A percentile compares a stretch with the other conserved stretches of the same genome.
These are phyloP conservation scores for Ornithoptera priamus DNA, from an alignment of 2,888 invertebrate species.

Conservation along the genomic window DNA sequence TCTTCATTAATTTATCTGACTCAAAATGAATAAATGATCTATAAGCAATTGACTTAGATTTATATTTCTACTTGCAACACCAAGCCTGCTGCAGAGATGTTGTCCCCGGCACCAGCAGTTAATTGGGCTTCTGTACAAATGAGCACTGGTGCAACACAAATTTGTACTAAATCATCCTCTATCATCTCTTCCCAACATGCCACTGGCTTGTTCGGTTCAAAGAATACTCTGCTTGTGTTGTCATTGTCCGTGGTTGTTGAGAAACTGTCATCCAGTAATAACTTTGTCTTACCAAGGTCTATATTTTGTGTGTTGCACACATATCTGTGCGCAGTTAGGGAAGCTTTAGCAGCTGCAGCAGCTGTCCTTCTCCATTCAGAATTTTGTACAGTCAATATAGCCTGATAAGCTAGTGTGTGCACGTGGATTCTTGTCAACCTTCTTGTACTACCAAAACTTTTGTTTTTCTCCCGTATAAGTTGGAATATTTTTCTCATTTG, in stretches of 20 bases:
- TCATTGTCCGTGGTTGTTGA: slow-evolving; percentile 82
- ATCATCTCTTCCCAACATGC: slow-evolving; percentile 89
- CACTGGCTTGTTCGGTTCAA: slow-evolving; percentile 86
- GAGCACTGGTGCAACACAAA: slow-evolving; percentile 91
- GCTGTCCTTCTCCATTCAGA: slow-evolving; percentile 88
- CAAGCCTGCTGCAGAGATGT: slow-evolving; percentile 93
- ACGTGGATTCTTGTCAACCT: slow-evolving; percentile 88
- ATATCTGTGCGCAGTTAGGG: slow-evolving; percentile 89
- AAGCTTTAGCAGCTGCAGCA: slow-evolving; percentile 90
- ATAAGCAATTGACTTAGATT: slow-evolving; percentile 38
- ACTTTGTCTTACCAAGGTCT: slow-evolving; percentile 65
- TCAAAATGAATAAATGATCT: background rate
- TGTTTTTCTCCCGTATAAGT: slow-evolving; percentile 70
- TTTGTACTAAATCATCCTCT: slow-evolving; percentile 76
- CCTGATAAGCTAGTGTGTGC: slow-evolving; percentile 93
- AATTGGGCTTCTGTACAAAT: slow-evolving; percentile 90
- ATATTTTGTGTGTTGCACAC: slow-evolving; percentile 86
- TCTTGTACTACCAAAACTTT: slow-evolving; percentile 69
- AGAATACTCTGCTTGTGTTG: slow-evolving; percentile 79
- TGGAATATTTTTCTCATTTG: slow-evolving; percentile 87
- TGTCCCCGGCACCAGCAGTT: slow-evolving; percentile 93
- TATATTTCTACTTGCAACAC: slow-evolving; percentile 82
- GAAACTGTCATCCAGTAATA: slow-evolving; percentile 91
- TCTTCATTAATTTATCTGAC: background rate
- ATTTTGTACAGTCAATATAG: slow-evolving; percentile 84